Conservation (phyloP, 2,797 vertebrate genomes). For the Eulemur albifrons region DNA sequence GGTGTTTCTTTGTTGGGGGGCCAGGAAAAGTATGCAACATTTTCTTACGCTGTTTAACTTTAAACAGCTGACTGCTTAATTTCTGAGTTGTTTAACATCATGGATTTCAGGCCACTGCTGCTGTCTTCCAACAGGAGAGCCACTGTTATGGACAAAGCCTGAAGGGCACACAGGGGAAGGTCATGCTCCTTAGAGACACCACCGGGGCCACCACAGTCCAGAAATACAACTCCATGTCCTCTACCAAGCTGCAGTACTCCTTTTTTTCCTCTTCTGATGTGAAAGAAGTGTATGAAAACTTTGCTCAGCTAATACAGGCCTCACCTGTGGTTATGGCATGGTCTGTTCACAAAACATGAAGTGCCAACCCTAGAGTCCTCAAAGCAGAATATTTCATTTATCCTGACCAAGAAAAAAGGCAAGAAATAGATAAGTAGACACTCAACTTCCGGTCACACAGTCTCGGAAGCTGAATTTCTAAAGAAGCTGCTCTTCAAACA, state of each 20-base stretch:
- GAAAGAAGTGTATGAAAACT: neutral
- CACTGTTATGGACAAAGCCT: neutral
- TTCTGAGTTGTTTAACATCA: slow-evolving; percentile 22
- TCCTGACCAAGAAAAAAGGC: neutral
- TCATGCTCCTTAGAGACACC: neutral
- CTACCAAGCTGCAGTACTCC: neutral
- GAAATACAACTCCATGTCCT: neutral
- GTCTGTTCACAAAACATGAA: neutral
- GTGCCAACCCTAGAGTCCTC: neutral
- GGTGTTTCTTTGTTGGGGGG: neutral
- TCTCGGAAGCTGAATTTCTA: neutral
- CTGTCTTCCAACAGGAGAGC: neutral
- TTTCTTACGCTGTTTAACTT: slow-evolving; percentile 39
- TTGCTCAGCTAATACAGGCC: too few relatives aligned
- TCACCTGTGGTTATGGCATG: too few relatives aligned
- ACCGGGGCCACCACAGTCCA: neutral
- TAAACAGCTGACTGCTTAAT: slow-evolving; percentile 9
- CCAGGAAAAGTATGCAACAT: neutral
- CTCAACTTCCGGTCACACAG: neutral
- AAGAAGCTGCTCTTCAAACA: neutral
- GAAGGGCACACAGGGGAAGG: too few relatives aligned
- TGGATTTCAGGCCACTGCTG: neutral
- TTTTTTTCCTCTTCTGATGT: neutral
- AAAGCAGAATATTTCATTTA: neutral
- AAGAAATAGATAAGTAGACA: neutral